Conservation (phyloP, 2,113 vertebrate genomes). For the Malurus elegans region DNA sequence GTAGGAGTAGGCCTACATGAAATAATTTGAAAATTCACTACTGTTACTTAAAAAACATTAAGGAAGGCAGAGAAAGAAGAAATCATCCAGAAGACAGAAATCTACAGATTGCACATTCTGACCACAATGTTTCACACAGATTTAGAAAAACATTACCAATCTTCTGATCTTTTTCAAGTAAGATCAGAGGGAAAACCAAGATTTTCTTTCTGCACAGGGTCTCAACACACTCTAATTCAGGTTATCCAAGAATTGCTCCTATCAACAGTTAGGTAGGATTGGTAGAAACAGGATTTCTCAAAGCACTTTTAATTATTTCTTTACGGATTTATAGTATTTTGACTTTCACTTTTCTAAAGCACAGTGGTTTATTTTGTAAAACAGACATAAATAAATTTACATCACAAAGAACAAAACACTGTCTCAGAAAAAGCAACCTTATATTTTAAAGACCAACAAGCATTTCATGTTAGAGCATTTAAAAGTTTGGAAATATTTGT, state of each 20-base stretch:
- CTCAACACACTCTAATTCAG: background rate
- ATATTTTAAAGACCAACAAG: background rate
- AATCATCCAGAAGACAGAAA: background rate
- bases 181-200: background rate
- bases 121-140: background rate
- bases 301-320: background rate
- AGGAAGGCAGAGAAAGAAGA: background rate
- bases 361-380: background rate
- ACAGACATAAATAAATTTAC: background rate
- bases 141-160: background rate
- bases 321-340: background rate
- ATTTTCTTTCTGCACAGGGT: background rate
- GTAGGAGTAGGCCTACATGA: background rate
- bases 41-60: background rate
- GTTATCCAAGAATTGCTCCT: background rate
- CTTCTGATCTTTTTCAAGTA: background rate
- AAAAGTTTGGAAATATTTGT: background rate
- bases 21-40: background rate
- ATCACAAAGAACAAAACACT: background rate
- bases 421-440: background rate
- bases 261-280: background rate
- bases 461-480: background rate
- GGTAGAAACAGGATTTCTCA: background rate
- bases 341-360: background rate
- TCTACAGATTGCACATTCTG: background rate